Percentiles rank a stretch among this genome's conserved stretches.
These are phyloP conservation scores for Hirundo rustica DNA, from an alignment of 2,797 vertebrate species.

Conservation along the genomic window DNA sequence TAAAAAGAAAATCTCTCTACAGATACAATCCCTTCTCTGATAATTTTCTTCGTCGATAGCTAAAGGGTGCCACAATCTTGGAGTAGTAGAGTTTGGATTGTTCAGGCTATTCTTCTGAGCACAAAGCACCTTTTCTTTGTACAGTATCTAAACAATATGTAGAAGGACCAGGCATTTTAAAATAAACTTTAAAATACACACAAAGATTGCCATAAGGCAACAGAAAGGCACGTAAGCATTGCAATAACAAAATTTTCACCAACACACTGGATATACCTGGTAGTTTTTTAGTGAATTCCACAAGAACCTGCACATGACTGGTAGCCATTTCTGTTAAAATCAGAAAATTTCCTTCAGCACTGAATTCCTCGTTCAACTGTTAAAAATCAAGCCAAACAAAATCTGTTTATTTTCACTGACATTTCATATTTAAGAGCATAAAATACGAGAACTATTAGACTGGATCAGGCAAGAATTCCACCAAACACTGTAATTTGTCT, in stretches of 20 bases:
- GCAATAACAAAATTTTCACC: not conserved
- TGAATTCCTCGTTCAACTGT: constrained; percentile 94
- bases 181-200: not conserved
- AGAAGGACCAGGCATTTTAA: not conserved
- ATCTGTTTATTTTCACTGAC: not conserved
- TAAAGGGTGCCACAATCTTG: not conserved
- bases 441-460: not conserved
- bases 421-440: not conserved
- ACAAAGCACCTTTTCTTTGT: not conserved
- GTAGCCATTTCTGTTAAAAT: constrained; percentile 98
- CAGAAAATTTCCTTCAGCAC: constrained; percentile 94
- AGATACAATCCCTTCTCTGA: not conserved
- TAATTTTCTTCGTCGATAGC: not conserved
- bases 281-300: constrained; percentile 98
- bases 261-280: constrained; percentile 80
- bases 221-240: not conserved
- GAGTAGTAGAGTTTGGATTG: not conserved
- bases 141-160: not conserved
- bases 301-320: constrained; percentile 94
- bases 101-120: not conserved
- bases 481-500: not conserved
- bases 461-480: not conserved
- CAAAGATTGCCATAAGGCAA: not conserved
- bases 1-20: not conserved
- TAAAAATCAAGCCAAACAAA: constrained; percentile 46